Conservation (phyloP, 2,113 vertebrate genomes). For the Circaetus gallicus region DNA sequence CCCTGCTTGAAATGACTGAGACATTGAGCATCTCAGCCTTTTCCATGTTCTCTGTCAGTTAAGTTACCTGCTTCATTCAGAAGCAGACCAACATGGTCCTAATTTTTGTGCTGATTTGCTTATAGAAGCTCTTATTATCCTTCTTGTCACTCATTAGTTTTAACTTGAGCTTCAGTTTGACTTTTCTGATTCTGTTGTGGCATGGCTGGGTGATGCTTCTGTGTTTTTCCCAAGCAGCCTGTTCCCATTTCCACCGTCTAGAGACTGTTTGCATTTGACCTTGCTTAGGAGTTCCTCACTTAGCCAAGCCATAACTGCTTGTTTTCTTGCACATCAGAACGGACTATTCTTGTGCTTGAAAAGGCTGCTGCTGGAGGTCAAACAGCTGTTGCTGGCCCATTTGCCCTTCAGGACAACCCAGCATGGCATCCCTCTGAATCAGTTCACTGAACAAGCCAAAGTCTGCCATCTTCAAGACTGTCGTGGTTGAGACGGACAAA, state of each 20-base stretch:
- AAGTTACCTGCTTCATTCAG: neutral
- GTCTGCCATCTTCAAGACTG: neutral
- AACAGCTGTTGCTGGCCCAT: neutral
- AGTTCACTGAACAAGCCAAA: neutral
- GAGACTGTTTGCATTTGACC: neutral
- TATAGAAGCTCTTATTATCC: neutral
- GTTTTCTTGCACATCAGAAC: neutral
- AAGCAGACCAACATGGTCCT: neutral
- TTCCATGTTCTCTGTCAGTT: neutral
- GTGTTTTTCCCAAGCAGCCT: neutral
- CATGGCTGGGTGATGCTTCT: neutral
- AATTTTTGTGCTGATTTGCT: neutral
- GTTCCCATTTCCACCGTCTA: neutral
- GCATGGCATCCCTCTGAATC: neutral
- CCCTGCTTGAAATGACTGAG: neutral
- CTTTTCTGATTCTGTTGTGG: neutral
- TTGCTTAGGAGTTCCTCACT: neutral
- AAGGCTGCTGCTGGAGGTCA: neutral
- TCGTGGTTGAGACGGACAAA: too few species aligned
- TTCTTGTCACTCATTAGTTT: neutral
- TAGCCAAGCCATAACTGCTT: neutral
- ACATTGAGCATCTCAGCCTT: neutral
- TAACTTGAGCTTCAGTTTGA: neutral
- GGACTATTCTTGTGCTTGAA: neutral
- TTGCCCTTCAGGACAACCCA: neutral